Evolutionary conservation across 2,888 invertebrate species (phyloP).

Genomic region (Pseudococcus jackbeardsleyi): DNA sequence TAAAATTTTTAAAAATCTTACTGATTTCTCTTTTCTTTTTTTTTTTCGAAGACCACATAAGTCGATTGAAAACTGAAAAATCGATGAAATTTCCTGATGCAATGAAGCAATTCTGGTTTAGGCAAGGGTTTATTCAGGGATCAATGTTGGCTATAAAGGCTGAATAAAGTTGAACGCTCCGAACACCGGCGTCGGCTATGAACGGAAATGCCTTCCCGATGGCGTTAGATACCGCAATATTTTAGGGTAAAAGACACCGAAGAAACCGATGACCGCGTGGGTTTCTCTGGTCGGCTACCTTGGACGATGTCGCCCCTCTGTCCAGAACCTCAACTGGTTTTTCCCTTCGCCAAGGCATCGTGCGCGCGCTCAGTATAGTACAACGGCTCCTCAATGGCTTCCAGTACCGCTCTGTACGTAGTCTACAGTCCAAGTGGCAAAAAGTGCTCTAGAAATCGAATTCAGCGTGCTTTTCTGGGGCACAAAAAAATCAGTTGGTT

Average conservation of each 20-base stretch:
- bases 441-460: no score
- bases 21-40: no score
- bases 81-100: no score
- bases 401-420: background rate
- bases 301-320: background rate
- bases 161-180: background rate
- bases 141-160: no score
- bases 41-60: no score
- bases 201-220: background rate
- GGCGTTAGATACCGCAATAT: background rate
- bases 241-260: background rate
- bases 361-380: background rate
- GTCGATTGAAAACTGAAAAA: no score
- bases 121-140: no score
- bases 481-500: no score
- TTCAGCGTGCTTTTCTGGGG: no score
- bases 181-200: background rate
- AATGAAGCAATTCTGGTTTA: no score
- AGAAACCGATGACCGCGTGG: background rate
- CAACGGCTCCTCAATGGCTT: background rate
- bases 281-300: background rate
- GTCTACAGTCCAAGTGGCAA: no score
- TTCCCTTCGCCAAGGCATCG: background rate
- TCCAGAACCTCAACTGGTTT: background rate
- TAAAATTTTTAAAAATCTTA: no score